Evolutionary conservation across 37 sponge, comb jelly and placozoan species (phyloP), one percentile per base, ranked within the genome.

Genomic region (Crambe crambe): DNA sequence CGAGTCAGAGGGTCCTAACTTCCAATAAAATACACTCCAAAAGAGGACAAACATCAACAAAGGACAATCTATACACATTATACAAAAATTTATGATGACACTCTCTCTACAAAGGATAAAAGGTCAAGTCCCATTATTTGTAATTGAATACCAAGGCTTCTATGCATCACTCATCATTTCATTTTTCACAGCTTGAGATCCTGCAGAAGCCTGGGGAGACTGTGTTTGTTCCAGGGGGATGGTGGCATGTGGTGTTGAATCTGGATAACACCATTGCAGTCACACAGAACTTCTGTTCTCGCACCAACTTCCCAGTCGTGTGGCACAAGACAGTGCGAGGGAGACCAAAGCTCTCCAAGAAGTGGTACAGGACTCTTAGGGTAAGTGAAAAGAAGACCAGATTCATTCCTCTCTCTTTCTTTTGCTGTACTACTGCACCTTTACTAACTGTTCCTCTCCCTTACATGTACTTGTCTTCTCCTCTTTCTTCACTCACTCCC

Each of bases 201-300:
- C 56, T 94, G 3, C 95, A 97, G 68, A 34, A 83, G 5, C 90
- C 99, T 22, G 99, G 99, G 0, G 99, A 98, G 93, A 91, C 92
- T 41, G 94, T 98, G 63, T 98, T 94, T 74, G 92, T 98, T 0
- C 99, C 99, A 0, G 92, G 99, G 1, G 96, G 99, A 23, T 98
- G 99, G 99, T 98, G 99, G 99, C 96, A 98, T 82, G 99, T 94
- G 65, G 96, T 98, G 2, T 43, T 98, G 9, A 98, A 98, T 82
- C 91, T 98, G 4, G 92, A 96, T 69, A 37, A 56, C 74, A 85
- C 88, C 25, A 82, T 98, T 12, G 99, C 98, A 56, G 96, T 98
- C 72, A 98, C 98, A 25, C 98, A 98, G 80, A 98, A 98, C 79
- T 95, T 95, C 61, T 80, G 68, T 68, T 86, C 89, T 63, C 38